Evolutionary conservation across 1,140 invertebrate species (phyloP).

Genomic region (Tribolium castaneum): DNA sequence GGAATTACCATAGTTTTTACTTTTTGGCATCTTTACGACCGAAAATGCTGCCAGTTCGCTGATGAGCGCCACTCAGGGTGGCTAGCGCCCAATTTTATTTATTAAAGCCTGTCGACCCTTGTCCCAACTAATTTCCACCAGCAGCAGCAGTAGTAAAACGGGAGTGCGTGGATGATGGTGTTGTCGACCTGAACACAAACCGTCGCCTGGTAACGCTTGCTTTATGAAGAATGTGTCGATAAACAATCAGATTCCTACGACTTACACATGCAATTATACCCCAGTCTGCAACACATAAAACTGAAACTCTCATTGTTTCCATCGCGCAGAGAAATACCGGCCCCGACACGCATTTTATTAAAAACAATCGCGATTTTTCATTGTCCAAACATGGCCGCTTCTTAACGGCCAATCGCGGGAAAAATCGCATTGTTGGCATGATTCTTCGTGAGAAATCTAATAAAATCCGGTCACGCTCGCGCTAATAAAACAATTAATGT

Average conservation of each 20-base stretch:
- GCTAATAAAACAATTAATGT: conserved; percentile 11
- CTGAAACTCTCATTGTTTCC: conserved; percentile 39
- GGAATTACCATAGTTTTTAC: neutral
- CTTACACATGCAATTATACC: conserved; percentile 41
- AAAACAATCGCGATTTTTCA: conserved; percentile 26
- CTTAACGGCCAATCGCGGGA: neutral
- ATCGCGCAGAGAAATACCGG: conserved; percentile 23
- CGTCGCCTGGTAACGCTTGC: conserved; percentile 40
- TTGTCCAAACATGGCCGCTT: conserved; percentile 18
- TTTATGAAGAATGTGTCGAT: conserved; percentile 44
- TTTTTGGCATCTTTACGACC: neutral
- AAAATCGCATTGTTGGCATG: conserved; percentile 7
- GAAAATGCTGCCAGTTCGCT: neutral
- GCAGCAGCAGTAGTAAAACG: conserved; percentile 31
- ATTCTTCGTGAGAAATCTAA: conserved; percentile 13
- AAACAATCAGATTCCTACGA: conserved; percentile 42
- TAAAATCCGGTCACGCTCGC: neutral
- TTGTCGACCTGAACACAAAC: conserved; percentile 38
- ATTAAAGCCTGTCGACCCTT: neutral
- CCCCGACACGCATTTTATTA: conserved; percentile 24
- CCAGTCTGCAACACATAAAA: conserved; percentile 36
- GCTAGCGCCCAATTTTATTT: neutral
- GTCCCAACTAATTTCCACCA: neutral
- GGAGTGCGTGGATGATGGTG: conserved; percentile 36
- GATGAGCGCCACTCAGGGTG: neutral